Base-by-base conservation (phyloP, 2,888 invertebrate species). In the Metellina segmentata region DNA sequence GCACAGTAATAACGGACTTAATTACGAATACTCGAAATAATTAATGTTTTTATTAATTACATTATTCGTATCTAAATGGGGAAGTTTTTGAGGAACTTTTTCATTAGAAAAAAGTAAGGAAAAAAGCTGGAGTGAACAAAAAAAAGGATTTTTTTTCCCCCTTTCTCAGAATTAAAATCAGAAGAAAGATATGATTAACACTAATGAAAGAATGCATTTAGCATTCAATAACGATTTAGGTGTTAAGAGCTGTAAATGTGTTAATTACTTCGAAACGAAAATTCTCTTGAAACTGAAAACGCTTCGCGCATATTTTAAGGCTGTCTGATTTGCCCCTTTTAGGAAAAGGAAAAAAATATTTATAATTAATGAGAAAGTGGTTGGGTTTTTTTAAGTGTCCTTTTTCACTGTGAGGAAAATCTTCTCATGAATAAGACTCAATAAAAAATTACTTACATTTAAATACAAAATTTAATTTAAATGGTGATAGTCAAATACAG, bases 171-270 rank as follows among this genome's bases (percentile, higher is more conserved):
- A 78, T 89, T 89, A 79, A 89, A 89, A 89, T 83, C 83, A 83
- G 53, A 69, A 69, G 70, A 77, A 52, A 71, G 77, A 79, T 83
- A 89, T 89, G 89, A 89, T 89, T 89, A 89, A 85, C 89, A 85
- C 89, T 89, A 89, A 89, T 89, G 89, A 89, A 89, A 83, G 79
- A 89, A 89, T 89, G 83, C 89, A 83, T 89, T 89, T 89, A 89
- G 89, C 83, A 89, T 89, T 83, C 89, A 83, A 89, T 89, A 89
- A 61, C 53, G 89, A 89, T 81, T 89, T 78, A 89, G 77, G 89
- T 89, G 89, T 89, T 89, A 89, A 81, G 81, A 88, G 81, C 81
- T 88, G 88, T 88, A 88, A 89, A 89, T 89, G 89, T 83, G 89
- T 89, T 89, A 83, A 89, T 83, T 89, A 83, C 89, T 83, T 78